Base-by-base conservation (phyloP, 2,113 vertebrate genomes). In the Forbesichthys agassizii region DNA sequence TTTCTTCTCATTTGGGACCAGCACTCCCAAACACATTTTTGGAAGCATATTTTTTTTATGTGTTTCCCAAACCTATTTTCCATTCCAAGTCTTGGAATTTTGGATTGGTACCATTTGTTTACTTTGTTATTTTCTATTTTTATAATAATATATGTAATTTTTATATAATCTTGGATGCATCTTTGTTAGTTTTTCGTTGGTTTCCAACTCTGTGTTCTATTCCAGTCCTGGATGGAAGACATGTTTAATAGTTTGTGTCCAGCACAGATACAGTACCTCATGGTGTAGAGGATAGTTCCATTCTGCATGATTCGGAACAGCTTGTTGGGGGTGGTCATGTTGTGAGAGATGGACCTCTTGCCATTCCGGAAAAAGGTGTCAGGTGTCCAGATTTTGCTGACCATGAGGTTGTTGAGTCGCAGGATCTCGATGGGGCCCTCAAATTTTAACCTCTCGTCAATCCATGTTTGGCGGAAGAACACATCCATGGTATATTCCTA, bases 321-420 rank as follows among this genome's bases (percentile, higher is more conserved):
- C 92, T 93, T 94, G 93, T 94, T 94, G 71, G 93, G 93, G 65
- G 93, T 94, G 80, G 93, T 94, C 93, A 94, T 94, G 92, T 94
- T 94, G 92, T 94, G 93, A 74, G 93, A 90, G 79, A 94, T 94
- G 76, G 93, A 94, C 80, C 92, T 91, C 88, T 94, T 94, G 86
- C 93, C 93, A 82, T 94, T 94, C 65, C 93, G 90, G 88, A 94
- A 94, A 83, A 94, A 94, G 4, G 93, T 94, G 87, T 94, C 93
- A 0, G 93, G 93, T 1, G 93, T 94, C 93, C 93, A 94, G 83
- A 94, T 94, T 75, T 94, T 94, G 88, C 92, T 94, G 90, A 94
- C 93, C 93, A 94, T 94, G 69, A 94, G 90, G 84, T 94, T 94
- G 87, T 94, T 94, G 66, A 94, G 90, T 60, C 93, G 91, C 75